Evolutionary conservation across 2,113 vertebrate genomes (phyloP).

Genomic region (Passer domesticus): DNA sequence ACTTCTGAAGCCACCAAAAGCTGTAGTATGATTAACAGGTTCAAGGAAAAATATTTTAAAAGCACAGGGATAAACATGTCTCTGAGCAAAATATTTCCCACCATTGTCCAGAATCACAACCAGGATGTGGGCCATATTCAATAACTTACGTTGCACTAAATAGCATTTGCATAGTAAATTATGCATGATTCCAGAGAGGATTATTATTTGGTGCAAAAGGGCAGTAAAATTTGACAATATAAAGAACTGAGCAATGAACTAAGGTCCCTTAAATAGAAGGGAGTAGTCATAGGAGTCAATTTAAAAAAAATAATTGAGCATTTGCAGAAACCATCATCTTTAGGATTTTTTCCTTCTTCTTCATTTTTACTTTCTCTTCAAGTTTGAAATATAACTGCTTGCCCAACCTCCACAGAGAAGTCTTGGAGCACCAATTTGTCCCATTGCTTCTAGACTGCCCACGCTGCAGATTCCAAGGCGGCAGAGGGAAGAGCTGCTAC

Average conservation of each 20-base stretch:
- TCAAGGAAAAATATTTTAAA: not conserved
- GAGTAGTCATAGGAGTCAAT: not conserved
- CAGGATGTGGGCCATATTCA: not conserved
- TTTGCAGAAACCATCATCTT: not conserved
- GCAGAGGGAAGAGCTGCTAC: not conserved
- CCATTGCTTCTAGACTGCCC: not conserved
- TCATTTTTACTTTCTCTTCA: not conserved
- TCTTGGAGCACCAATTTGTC: fast-evolving
- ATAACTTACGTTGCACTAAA: not conserved
- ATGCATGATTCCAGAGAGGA: not conserved
- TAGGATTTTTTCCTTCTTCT: not conserved
- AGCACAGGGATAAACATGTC: not conserved
- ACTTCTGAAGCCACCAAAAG: not conserved
- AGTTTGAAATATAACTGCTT: not conserved
- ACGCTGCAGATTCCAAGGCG: not conserved
- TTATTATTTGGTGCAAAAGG: not conserved
- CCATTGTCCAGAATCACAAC: not conserved
- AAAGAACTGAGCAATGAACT: not conserved
- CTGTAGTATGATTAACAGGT: not conserved
- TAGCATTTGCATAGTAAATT: not conserved
- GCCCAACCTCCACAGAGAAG: not conserved
- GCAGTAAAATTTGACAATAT: not conserved
- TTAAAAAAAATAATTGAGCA: not conserved
- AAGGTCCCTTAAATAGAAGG: not conserved
- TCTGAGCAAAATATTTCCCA: not conserved